Base-by-base conservation (phyloP, 2,888 invertebrate genomes). In the Lochmaea capreae region DNA sequence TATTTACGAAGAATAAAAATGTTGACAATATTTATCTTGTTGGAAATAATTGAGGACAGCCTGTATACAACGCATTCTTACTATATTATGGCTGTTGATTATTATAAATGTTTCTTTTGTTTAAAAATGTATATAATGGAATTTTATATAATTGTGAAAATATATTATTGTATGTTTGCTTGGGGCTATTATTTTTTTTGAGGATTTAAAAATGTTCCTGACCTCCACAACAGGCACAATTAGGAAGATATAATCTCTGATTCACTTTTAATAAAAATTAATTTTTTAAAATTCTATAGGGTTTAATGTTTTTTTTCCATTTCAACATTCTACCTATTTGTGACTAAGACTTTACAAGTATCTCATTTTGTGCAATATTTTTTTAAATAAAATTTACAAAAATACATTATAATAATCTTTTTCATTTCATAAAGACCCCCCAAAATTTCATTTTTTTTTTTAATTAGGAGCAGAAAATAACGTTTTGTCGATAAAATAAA, bases 141-240 rank as follows among this genome's bases (percentile, higher is more conserved):
- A 33, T 59, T 61, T 61, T 61, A 39, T 61, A 61, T 61, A 61
- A 61, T 61, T 61, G 61, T 39, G 33, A n/a, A 61, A 61, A 2
- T 39, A 33, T 39, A 43, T 63, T 63, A 63, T 43, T 63, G 61
- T 63, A 63, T 39, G 8, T 72, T 43, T 72, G 65, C 75, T 75
- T 78, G 72, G 77, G 72, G 73, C 68, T 77, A 75, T 71, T 74
- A 59, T 76, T 65, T 66, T 8, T 39, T 39, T 46, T 57, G 16
- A 22, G 49, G 39, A 58, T 57, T 59, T 65, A 33, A 71, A 26
- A 59, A 78, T 78, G 82, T 83, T 82, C 82, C 81, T 83, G 81
- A 81, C 82, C 80, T 77, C 72, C 9, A 52, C 1, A 52, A 52
- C 52, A 18, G n/a, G n/a, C 16, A 16, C 52, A 52, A 52, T 52